Evolutionary conservation across 2,888 invertebrate species (phyloP).

Genomic region (Brenthis hecate): DNA sequence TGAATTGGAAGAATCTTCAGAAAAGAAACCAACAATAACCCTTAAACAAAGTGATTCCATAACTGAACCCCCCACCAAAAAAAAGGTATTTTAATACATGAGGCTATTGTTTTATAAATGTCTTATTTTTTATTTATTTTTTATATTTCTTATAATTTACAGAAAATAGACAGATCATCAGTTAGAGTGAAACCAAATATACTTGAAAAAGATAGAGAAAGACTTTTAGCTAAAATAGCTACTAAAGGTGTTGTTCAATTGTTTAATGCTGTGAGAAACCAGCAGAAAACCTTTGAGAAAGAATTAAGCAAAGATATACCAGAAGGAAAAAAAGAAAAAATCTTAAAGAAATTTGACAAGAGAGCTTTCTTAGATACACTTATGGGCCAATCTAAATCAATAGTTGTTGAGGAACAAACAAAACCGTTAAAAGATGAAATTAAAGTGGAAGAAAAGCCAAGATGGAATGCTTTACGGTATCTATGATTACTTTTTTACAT

Average conservation of each 20-base stretch:
- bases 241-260: conserved; percentile 96
- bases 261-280: conserved; percentile 94
- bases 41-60: conserved; percentile 39
- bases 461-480: conserved; percentile 85
- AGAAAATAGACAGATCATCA: conserved; percentile 84
- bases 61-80: conserved; percentile 64
- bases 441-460: conserved; percentile 67
- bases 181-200: conserved; percentile 89
- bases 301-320: conserved; percentile 88
- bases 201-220: conserved; percentile 89
- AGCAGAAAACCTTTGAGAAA: conserved; percentile 89
- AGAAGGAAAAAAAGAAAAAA: conserved; percentile 89
- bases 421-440: conserved; percentile 67
- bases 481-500: conserved; percentile 2
- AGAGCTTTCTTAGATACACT: conserved; percentile 89
- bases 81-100: conserved; percentile 51
- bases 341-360: conserved; percentile 89
- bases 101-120: too few relatives aligned
- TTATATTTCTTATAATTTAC: conserved; percentile 47
- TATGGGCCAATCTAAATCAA: conserved; percentile 86
- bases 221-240: conserved; percentile 89
- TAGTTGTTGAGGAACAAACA: conserved; percentile 73
- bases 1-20: conserved; percentile 69
- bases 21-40: conserved; percentile 49
- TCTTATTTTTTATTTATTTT: not conserved